Evolutionary conservation across 2,888 invertebrate species (phyloP), one percentile per base, ranked within the genome.

Genomic region (Thymelicus acteon): DNA sequence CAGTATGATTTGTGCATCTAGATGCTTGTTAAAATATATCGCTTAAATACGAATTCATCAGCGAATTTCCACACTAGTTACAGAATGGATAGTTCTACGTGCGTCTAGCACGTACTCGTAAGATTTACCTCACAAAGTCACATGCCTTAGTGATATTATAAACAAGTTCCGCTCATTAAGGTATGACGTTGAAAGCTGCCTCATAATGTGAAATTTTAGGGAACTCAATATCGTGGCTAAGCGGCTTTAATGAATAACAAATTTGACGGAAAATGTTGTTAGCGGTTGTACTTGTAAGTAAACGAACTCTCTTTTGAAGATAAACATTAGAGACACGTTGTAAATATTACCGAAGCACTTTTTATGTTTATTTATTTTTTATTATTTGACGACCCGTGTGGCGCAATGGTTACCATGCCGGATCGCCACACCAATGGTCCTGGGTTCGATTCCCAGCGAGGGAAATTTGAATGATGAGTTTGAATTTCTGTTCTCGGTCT

Each of bases 121-220:
- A 12, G 44, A 44, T 44, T 44, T 44, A 44, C 8, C 8, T 12
- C 62, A 37, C 15, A 49, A 54, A 40, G 19, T 57, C 65, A 10
- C 5, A 49, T 40, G 19, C 10, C 57, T 67, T 15, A 64, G 48
- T 60, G 12, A 24, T n/a, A 52, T 54, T 40, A 15, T 52, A 52
- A 60, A 60, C 60, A 60, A 67, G 15, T 60, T 60, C 13, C 7
- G 40, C 67, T 67, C 67, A 67, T 68, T 68, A 68, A 49, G 54
- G 40, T 7, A 60, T 31, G 63, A 31, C 39, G 67, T 40, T 52
- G 40, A 49, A 60, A 60, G 63, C 63, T 48, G 57, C 48, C 66
- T 63, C 49, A 24, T 67, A 52, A 67, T 52, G 60, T n/a, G 60
- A 40, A 49, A 67, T 60, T 67, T 67, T 52, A 49, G 60, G 39